Percentiles rank a stretch among this genome's conserved stretches.
These are phyloP conservation scores for Myripristis jacobus DNA, from an alignment of 2,797 vertebrate genomes.

Conservation along the genomic window DNA sequence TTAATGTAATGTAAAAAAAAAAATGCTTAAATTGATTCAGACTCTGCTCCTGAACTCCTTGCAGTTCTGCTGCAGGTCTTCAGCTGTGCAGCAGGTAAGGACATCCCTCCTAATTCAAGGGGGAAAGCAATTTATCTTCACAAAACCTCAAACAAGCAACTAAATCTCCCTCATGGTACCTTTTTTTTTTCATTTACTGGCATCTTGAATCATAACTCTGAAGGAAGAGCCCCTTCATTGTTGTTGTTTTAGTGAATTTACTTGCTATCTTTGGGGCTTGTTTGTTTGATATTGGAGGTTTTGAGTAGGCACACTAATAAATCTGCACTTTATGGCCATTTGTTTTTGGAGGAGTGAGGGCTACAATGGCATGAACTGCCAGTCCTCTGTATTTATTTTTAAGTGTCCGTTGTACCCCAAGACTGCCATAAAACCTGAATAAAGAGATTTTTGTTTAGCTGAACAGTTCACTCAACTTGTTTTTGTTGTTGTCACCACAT, in stretches of 20 bases:
- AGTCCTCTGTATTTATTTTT: constrained; percentile 20
- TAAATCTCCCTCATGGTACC: not conserved
- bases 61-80: no score
- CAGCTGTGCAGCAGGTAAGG: no score
- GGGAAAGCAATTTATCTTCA: not conserved
- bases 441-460: constrained; percentile 60
- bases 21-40: no score
- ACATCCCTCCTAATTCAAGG: no score
- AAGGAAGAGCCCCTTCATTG: constrained; percentile 19
- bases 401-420: constrained; percentile 50
- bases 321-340: constrained; percentile 67
- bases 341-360: not conserved
- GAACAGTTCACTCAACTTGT: not conserved
- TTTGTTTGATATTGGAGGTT: constrained; percentile 41
- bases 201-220: constrained; percentile 28
- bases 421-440: constrained; percentile 60
- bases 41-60: no score
- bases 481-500: not conserved
- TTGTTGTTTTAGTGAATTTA: constrained; percentile 19
- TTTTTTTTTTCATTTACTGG: not conserved
- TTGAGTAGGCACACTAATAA: constrained; percentile 54
- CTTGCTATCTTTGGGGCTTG: not conserved
- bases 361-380: not conserved
- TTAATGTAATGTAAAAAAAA: no score
- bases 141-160: not conserved